Evolutionary conservation across 53 echinoderm and acorn worm genomes (phyloP).

Genomic region (Holothuria leucospilota): DNA sequence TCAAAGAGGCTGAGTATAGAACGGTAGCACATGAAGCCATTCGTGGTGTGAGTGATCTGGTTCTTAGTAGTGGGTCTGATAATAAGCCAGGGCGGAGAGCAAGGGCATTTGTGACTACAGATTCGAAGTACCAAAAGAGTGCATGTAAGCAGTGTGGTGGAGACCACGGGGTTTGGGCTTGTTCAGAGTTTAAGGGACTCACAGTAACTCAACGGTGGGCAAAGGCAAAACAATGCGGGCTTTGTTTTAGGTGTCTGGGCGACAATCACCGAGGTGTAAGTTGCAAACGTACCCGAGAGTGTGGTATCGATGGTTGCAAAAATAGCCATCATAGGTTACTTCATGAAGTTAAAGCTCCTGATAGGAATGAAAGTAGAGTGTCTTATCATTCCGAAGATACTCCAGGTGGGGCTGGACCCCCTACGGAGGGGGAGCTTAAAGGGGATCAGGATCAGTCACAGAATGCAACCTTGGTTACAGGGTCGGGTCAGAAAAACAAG

Average conservation of each 20-base stretch:
- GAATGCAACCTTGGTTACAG: constrained; percentile 6
- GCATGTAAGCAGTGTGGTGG: not conserved
- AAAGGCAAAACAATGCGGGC: not conserved
- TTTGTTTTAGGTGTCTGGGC: not conserved
- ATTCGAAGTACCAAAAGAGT: not conserved
- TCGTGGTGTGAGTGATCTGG: not conserved
- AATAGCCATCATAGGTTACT: constrained; percentile 10
- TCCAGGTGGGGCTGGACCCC: not conserved
- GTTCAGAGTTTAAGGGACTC: not conserved
- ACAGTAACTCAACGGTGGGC: not conserved
- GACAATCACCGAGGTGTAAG: not conserved
- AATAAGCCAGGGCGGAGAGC: not conserved
- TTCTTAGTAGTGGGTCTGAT: not conserved
- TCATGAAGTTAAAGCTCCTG: not conserved
- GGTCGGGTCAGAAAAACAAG: not conserved
- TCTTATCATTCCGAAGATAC: not conserved
- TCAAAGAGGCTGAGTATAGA: constrained; percentile 5
- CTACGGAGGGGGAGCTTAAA: not conserved
- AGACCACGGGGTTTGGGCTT: constrained; percentile 12
- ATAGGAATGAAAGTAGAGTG: not conserved
- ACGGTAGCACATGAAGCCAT: constrained; percentile 31
- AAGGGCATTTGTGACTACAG: not conserved
- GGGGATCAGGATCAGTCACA: not conserved
- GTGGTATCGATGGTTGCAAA: constrained; percentile 18
- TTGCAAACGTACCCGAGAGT: not conserved